phyloP scores from a whole-genome alignment of 2,888 invertebrate genomes.

The Dryocosmus kuriphilus region DNA sequence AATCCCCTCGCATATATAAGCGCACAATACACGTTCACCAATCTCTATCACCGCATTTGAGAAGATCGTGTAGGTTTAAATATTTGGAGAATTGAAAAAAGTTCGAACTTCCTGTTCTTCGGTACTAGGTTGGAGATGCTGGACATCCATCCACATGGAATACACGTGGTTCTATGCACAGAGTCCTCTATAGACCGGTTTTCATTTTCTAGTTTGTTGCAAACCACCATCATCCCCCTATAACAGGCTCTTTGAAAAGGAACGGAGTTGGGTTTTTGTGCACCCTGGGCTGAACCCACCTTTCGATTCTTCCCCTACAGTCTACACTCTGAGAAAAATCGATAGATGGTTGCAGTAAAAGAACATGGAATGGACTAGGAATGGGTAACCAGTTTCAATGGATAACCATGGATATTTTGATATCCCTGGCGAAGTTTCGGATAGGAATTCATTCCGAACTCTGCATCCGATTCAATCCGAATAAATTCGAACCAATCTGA shows the following conservation, averaged over 20 bases:
- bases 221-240: background rate
- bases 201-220: background rate
- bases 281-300: background rate
- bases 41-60: background rate
- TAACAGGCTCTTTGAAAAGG: background rate
- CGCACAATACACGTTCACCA: constrained; percentile 21
- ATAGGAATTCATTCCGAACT: too few relatives aligned
- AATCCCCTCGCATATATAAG: constrained; percentile 54
- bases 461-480: too few relatives aligned
- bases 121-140: too few relatives aligned
- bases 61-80: background rate
- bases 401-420: background rate
- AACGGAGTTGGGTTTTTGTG: background rate
- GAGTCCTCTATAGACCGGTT: background rate
- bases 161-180: constrained; percentile 21
- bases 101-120: background rate
- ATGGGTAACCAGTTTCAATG: too few relatives aligned
- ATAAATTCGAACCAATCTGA: too few relatives aligned
- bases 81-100: constrained; percentile 4
- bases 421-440: too few relatives aligned
- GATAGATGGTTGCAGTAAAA: background rate
- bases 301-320: background rate
- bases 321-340: background rate
- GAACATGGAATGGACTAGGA: too few relatives aligned
- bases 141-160: constrained; percentile 28